These are phyloP conservation scores for Parelbella ahira DNA, from an alignment of 2,888 invertebrate species.

Conservation along the genomic window DNA sequence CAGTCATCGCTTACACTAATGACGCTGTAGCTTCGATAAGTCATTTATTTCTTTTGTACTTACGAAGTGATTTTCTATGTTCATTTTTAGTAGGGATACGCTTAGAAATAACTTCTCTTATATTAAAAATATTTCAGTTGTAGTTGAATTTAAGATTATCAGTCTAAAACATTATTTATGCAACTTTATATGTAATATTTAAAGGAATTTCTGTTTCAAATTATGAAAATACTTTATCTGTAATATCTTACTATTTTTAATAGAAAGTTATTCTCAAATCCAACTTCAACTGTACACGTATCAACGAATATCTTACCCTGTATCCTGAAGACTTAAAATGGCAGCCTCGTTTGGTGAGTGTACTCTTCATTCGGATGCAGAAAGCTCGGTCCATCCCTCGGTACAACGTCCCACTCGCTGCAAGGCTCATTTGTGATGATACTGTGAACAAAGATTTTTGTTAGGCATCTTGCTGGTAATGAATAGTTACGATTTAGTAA, in stretches of 20 bases:
- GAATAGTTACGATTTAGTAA: no score
- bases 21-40: slow-evolving; percentile 40
- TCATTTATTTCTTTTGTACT: no score
- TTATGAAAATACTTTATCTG: no score
- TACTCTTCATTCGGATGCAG: slow-evolving; percentile 98
- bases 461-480: not conserved
- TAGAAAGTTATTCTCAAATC: not conserved
- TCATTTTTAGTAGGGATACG: no score
- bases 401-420: slow-evolving; percentile 84
- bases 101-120: no score
- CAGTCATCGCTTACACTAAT: slow-evolving; percentile 38
- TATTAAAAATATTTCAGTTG: no score
- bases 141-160: not conserved
- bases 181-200: no score
- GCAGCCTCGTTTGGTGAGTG: slow-evolving; percentile 97
- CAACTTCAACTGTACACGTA: slow-evolving; percentile 1
- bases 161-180: no score
- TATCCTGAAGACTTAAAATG: slow-evolving; percentile 98
- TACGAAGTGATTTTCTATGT: no score
- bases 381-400: slow-evolving; percentile 95
- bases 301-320: slow-evolving; percentile 84
- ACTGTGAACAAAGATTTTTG: slow-evolving; percentile 77
- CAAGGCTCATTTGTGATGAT: slow-evolving; percentile 90
- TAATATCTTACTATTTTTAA: no score
- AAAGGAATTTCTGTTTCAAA: no score